Conservation (phyloP, 2,113 vertebrate genomes). For the Dromaius novaehollandiae region DNA sequence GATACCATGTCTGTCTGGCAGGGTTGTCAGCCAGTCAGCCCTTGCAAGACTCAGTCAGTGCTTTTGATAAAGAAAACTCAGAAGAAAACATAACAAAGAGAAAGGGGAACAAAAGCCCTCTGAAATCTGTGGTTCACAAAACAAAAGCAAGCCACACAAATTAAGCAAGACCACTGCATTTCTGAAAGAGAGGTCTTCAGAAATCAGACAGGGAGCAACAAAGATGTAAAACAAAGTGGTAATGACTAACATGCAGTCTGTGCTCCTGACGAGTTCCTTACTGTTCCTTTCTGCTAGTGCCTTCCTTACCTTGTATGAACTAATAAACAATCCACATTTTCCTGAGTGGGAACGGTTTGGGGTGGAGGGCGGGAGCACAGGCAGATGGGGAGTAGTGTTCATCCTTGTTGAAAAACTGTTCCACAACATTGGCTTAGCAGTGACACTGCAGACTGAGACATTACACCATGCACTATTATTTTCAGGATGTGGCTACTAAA, state of each 20-base stretch:
- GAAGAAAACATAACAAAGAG: background rate
- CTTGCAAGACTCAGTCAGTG: background rate
- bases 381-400: background rate
- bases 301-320: background rate
- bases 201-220: background rate
- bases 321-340: background rate
- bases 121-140: background rate
- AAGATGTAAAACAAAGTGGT: background rate
- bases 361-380: background rate
- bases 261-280: background rate
- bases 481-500: background rate
- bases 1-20: background rate
- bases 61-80: background rate
- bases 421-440: background rate
- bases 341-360: background rate
- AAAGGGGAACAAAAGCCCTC: fast-evolving
- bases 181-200: background rate
- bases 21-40: background rate
- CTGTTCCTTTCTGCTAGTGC: background rate
- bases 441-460: background rate
- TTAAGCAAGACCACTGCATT: background rate
- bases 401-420: background rate
- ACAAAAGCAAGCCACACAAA: background rate
- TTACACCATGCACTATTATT: background rate
- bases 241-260: background rate